phyloP scores from a whole-genome alignment of 2,888 invertebrate species.

The Caenorhabditis sp. region DNA sequence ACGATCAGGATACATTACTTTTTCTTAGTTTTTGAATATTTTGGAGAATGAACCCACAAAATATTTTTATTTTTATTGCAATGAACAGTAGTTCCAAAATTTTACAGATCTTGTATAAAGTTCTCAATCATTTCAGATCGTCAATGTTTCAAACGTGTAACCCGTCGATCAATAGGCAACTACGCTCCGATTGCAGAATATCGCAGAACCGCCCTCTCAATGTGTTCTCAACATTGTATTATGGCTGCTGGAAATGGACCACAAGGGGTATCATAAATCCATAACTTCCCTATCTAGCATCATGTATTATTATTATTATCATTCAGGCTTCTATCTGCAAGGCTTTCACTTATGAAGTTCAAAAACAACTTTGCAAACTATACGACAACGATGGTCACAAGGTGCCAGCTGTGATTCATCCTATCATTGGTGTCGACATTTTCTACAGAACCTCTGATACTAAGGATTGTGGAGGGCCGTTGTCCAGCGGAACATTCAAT shows the following conservation, averaged over 20 bases:
- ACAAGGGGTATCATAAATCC: constrained; percentile 20
- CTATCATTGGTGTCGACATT: constrained; percentile 64
- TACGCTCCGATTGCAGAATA: constrained; percentile 64
- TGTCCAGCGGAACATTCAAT: constrained; percentile 27
- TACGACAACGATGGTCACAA: constrained; percentile 66
- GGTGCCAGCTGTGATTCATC: constrained; percentile 65
- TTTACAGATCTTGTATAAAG: too few species aligned
- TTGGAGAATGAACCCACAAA: too few species aligned
- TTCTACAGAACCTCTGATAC: constrained; percentile 59
- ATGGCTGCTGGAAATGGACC: constrained; percentile 50
- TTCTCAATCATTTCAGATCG: constrained; percentile 58
- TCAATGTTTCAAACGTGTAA: constrained; percentile 58
- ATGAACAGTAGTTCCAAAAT: too few species aligned
- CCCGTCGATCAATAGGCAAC: constrained; percentile 63
- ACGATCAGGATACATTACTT: too few species aligned
- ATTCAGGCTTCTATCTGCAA: constrained; percentile 58
- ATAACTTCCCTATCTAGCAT: too few species aligned
- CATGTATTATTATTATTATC: not conserved
- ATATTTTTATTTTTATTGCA: too few species aligned
- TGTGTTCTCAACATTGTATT: constrained; percentile 59
- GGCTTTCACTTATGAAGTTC: constrained; percentile 63
- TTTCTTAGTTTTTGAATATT: too few species aligned
- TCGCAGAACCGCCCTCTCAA: constrained; percentile 54
- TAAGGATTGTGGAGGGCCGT: constrained; percentile 57
- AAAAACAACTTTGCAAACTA: constrained; percentile 62